Conservation (phyloP, 2,113 vertebrate genomes). For the Rhinichthys klamathensis region DNA sequence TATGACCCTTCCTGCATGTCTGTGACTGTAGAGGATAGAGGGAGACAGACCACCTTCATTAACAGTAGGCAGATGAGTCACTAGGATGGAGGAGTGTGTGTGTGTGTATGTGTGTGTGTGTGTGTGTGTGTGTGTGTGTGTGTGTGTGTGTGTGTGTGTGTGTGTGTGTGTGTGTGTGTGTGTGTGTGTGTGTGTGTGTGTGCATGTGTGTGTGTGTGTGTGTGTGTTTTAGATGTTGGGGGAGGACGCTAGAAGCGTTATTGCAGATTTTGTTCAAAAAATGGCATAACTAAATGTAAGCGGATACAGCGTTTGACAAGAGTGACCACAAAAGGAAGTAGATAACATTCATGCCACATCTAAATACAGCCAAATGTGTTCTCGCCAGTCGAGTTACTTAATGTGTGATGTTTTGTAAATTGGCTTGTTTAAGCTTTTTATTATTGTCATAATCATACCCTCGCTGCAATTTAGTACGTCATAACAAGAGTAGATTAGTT, state of each 20-base stretch:
- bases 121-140: neutral
- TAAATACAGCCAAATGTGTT: neutral
- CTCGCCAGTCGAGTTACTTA: neutral
- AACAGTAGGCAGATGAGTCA: slow-evolving; percentile 70
- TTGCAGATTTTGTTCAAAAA: slow-evolving; percentile 54
- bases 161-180: neutral
- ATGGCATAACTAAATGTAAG: slow-evolving; percentile 53
- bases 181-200: neutral
- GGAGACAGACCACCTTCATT: slow-evolving; percentile 67
- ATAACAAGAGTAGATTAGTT: neutral
- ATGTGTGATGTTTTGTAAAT: neutral
- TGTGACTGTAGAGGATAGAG: slow-evolving; percentile 43
- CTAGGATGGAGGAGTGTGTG: slow-evolving; percentile 30
- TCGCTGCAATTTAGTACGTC: neutral
- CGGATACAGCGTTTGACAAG: slow-evolving; percentile 57
- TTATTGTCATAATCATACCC: neutral
- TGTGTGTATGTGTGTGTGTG: neutral
- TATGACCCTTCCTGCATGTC: neutral
- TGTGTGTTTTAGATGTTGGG: slow-evolving; percentile 5
- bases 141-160: neutral
- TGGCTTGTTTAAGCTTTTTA: neutral
- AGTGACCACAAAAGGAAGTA: slow-evolving; percentile 60
- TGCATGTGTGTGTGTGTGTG: neutral
- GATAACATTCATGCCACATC: slow-evolving; percentile 19
- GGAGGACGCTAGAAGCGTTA: slow-evolving; percentile 35